Base-by-base conservation (phyloP, 2,888 invertebrate species). In the Cataglyphis livida region DNA sequence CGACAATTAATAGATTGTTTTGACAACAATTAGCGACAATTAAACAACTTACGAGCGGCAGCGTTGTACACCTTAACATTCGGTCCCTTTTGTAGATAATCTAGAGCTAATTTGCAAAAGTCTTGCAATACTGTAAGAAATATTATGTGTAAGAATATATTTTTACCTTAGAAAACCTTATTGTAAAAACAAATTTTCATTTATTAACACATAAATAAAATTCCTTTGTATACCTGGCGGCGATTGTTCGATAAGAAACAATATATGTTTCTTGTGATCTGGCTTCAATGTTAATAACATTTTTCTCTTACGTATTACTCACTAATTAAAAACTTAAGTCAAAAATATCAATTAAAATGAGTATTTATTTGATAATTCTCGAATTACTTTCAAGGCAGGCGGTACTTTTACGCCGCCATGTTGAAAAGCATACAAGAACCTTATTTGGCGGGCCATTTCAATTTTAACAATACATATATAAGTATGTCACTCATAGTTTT, bases 21-120 rank as follows among this genome's bases (percentile, higher is more conserved):
- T 64, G 35, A 35, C 21, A 70, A 25, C 21, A 70, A 25, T 25
- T 54, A 35, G 7, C 10, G 3, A 35, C 21, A 70, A 57, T 57
- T 15, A 15, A 35, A 21, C 61, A 51, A 83, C 95, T 94, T 93
- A 96, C 96, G 96, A 81, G 97, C 96, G 82, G 97, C 97, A 81
- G 96, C 95, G 66, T 93, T 95, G 90, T 96, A 96, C 82, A 96
- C 95, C 93, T 96, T 96, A 18, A 95, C 91, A 93, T 97, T 97
- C 28, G 96, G 95, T 21, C 97, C 97, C 94, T 96, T 97, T 84
- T 96, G 95, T 41, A 97, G 91, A 93, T 96, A 97, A 91, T 97
- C 97, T 84, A 96, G 94, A 1, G 96, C 95, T 78, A 97, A 93
- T 93, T 97, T 97, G 93, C 97, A 97, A 92, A 97, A 97, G 93